phyloP scores from a whole-genome alignment of 2,797 vertebrate genomes.

The Chaetodon trifasciatus region DNA sequence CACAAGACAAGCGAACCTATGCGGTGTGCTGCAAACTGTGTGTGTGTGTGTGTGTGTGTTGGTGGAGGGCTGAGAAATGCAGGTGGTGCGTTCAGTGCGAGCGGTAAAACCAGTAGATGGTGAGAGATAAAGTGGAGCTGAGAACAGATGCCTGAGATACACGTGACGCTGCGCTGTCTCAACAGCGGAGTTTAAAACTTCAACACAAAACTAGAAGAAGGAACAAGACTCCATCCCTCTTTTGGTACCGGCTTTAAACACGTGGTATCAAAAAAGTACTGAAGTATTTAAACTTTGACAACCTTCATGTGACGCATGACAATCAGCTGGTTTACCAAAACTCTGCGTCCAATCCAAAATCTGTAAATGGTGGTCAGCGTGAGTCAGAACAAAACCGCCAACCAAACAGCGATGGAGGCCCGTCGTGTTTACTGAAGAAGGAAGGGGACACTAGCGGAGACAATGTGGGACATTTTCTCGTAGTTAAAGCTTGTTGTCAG shows the following conservation, averaged over 20 bases:
- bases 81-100: constrained; percentile 21
- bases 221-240: no score
- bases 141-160: constrained; percentile 13
- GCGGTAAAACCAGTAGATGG: constrained; percentile 46
- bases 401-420: no score
- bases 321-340: not conserved
- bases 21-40: constrained; percentile 3
- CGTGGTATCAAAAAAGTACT: no score
- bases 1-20: constrained; percentile 17
- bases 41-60: constrained; percentile 1
- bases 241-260: no score
- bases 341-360: not conserved
- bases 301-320: not conserved
- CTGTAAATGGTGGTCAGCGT: not conserved
- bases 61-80: not conserved
- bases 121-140: constrained; percentile 26
- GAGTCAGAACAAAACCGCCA: not conserved
- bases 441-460: not conserved
- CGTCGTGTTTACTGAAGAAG: not conserved
- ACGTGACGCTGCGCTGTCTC: no score
- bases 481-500: no score
- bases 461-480: not conserved
- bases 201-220: no score
- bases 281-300: no score
- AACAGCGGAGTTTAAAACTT: no score